Base-by-base conservation (phyloP, 92 coral and sea anemone genomes). In the Blastomussa wellsi region DNA sequence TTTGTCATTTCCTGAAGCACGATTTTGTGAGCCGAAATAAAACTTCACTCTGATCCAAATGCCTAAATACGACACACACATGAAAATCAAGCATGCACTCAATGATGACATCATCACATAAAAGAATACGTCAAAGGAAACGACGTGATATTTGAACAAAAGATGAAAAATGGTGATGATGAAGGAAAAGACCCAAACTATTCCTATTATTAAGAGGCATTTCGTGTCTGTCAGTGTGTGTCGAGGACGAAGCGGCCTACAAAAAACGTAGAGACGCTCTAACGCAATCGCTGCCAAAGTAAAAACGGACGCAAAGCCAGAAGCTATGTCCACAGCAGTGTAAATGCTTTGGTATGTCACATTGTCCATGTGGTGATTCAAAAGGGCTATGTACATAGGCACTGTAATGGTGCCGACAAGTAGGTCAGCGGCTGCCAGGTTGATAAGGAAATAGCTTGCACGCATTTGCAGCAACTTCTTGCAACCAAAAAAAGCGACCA, bases 381-480 rank as follows among this genome's bases (percentile, higher is more conserved):
- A 51, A 24, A 91, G 88, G 19, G 79, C 70, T 20, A 91, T 88
- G 76, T 87, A 88, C 94, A 91, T 88, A 3, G 94, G 94, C 28
- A 91, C 84, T 8, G 94, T 84, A 20, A 88, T 80, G 48, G 89
- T 71, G 15, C 94, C 94, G 32, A 91, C 89, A 41, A 91, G 84
- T 84, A 91, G 48, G 73, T 91, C 94, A 42, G 94, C 94, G 11
- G 83, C 81, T 28, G 94, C 88, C 55, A 91, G 76, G 82, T 90
- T 91, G 55, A 91, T 74, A n/a, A 91, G 88, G 38, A 91, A 91
- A 66, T 84, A 91, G 72, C 91, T 88, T 19, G 91, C 89, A 80
- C 94, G 94, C 91, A 91, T 91, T 82, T 88, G 91, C 66, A 88
- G 29, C 16, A 91, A 85, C 64, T 88, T 91, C 70, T 88, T 88